Percentiles rank a stretch among this genome's conserved stretches.
Evolutionary conservation across 2,113 vertebrate genomes (phyloP).

Genomic region (Pelobates fuscus): DNA sequence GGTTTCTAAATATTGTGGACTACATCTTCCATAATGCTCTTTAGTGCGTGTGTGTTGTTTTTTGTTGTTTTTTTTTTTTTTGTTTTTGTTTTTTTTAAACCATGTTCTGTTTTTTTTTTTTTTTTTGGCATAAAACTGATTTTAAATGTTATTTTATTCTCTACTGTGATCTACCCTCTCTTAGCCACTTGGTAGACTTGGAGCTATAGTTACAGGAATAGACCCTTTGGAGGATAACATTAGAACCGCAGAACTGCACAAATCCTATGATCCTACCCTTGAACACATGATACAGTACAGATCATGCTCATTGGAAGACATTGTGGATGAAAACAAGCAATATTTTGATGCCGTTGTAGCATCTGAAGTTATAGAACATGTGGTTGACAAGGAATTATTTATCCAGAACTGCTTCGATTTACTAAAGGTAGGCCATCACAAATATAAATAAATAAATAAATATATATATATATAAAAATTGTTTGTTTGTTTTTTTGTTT

Average conservation of each 20-base stretch:
- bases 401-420: conserved; percentile 79
- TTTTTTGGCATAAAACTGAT: too few relatives aligned
- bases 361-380: conserved; percentile 95
- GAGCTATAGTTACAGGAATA: conserved; percentile 85
- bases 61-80: neutral
- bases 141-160: too few relatives aligned
- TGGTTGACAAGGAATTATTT: conserved; percentile 85
- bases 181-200: conserved; percentile 91
- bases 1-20: too few relatives aligned
- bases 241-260: conserved; percentile 80
- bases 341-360: conserved; percentile 87
- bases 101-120: too few relatives aligned
- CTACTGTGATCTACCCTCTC: too few relatives aligned
- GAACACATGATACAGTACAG: conserved; percentile 75
- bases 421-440: conserved; percentile 80
- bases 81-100: neutral
- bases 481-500: too few relatives aligned
- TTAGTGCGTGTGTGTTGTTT: too few relatives aligned
- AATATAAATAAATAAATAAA: too few relatives aligned
- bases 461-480: too few relatives aligned
- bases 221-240: conserved; percentile 92
- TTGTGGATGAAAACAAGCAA: conserved; percentile 69
- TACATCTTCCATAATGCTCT: too few relatives aligned
- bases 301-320: conserved; percentile 83
- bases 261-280: conserved; percentile 82